Percentiles rank a stretch among this genome's conserved stretches.
Evolutionary conservation across 2,797 vertebrate species (phyloP).

Genomic region (Platyrinchus mystaceus): DNA sequence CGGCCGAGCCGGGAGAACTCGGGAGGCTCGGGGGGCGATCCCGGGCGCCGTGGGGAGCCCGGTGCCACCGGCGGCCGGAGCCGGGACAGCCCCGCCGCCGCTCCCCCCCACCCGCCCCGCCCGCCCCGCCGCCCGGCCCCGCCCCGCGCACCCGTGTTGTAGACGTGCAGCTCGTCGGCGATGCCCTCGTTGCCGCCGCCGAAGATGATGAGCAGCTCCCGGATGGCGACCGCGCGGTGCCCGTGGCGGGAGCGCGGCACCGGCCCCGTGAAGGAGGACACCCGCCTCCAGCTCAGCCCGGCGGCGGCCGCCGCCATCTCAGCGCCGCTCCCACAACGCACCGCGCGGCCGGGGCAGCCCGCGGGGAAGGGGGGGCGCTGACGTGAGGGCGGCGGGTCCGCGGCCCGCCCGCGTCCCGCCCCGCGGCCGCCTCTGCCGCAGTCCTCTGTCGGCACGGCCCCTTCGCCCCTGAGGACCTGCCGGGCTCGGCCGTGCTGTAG

Average conservation of each 20-base stretch:
- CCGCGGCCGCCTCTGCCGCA: not conserved
- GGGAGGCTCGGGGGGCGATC: too few relatives aligned
- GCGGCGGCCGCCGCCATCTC: conserved; percentile 75
- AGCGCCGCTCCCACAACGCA: conserved; percentile 76
- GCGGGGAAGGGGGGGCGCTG: not conserved
- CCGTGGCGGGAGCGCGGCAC: conserved; percentile 91
- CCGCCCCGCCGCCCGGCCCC: not conserved
- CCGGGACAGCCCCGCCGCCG: not conserved
- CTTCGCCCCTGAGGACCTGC: not conserved
- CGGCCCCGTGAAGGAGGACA: conserved; percentile 87
- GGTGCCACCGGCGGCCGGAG: not conserved
- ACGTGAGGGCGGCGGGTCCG: not conserved
- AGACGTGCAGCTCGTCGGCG: conserved; percentile 93
- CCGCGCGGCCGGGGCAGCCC: conserved; percentile 44
- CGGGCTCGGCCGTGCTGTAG: not conserved
- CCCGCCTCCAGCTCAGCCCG: conserved; percentile 84
- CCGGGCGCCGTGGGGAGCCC: not conserved
- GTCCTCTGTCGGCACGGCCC: not conserved
- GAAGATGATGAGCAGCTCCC: conserved; percentile 91
- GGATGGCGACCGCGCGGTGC: conserved; percentile 91
- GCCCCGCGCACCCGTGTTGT: conserved; percentile 88
- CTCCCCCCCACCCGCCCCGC: not conserved
- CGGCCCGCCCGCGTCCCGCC: not conserved
- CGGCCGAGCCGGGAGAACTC: not conserved
- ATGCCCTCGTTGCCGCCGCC: conserved; percentile 98